Base-by-base conservation (phyloP, 2,113 vertebrate genomes). In the Melospiza melodia region DNA sequence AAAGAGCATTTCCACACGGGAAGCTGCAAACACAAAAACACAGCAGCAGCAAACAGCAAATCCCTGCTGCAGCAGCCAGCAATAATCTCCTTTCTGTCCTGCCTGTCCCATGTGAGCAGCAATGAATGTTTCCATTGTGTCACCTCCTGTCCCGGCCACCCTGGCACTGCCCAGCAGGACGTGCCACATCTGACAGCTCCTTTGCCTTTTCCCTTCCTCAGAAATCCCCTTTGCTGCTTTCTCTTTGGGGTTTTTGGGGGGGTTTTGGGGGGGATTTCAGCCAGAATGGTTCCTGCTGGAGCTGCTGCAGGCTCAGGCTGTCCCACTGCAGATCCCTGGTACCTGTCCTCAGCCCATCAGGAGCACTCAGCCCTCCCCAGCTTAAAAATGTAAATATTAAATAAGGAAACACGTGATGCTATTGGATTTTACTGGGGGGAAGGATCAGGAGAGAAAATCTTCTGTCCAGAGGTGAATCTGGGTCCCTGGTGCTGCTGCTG, bases 11-110 rank as follows among this genome's bases (percentile, higher is more conserved):
- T 93, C 94, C 94, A 89, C 33, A 78, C 44, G 81, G 94, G 92
- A 92, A 96, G 94, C 86, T 27, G 1, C 94, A 82, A 62, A 86
- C 52, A 88, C 73, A 37, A 79, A 55, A 95, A 71, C 77, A 49
- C 74, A 63, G 95, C 94, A 35, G 94, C 94, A 96, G 95, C 89
- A 84, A 75, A 15, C 79, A 93, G 93, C 93, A 96, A 95, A 94
- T 91, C 94, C 80, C 73, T 59, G 57, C 86, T 30, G 73, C 57
- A 72, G 73, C 87, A 84, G 86, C 52, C 89, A 54, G 91, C 43
- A 95, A 63, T 90, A 81, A 94, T 81, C 91, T 96, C 81, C 69
- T 93, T 94, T 96, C 93, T 95, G 87, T 52, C 84, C 94, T 35
- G 94, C 35, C 77, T 59, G 77, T 52, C 76, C 59, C 25, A 21